Evolutionary conservation across 2,113 vertebrate genomes (phyloP).

Genomic region (Dicerorhinus sumatrensis): DNA sequence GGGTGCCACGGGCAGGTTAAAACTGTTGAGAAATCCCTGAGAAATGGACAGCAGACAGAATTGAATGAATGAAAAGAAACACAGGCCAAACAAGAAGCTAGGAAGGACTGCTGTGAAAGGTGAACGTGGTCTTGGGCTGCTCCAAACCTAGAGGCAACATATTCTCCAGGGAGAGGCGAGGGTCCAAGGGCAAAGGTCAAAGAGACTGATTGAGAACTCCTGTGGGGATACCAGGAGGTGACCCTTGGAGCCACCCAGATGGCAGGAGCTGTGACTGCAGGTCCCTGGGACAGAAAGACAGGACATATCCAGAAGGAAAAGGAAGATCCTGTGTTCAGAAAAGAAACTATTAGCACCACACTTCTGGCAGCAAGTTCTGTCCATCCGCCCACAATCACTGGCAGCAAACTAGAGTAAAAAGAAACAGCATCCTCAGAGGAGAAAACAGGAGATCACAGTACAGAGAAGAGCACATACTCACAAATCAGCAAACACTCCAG

Average conservation of each 20-base stretch:
- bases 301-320: background rate
- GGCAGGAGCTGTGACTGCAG: background rate
- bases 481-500: background rate
- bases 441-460: background rate
- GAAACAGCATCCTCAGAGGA: background rate
- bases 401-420: background rate
- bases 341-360: background rate
- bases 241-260: background rate
- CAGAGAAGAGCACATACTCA: background rate
- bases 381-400: background rate
- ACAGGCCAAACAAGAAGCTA: background rate
- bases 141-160: background rate
- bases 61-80: background rate
- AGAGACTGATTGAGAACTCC: background rate
- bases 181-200: background rate
- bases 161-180: background rate
- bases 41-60: constrained; percentile 20
- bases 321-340: background rate
- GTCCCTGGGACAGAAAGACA: background rate
- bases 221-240: background rate
- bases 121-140: background rate
- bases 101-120: background rate
- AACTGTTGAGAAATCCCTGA: constrained; percentile 1
- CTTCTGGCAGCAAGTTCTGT: background rate
- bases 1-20: background rate